These are phyloP conservation scores for Tuta absoluta DNA, from an alignment of 2,888 invertebrate species.

Conservation along the genomic window DNA sequence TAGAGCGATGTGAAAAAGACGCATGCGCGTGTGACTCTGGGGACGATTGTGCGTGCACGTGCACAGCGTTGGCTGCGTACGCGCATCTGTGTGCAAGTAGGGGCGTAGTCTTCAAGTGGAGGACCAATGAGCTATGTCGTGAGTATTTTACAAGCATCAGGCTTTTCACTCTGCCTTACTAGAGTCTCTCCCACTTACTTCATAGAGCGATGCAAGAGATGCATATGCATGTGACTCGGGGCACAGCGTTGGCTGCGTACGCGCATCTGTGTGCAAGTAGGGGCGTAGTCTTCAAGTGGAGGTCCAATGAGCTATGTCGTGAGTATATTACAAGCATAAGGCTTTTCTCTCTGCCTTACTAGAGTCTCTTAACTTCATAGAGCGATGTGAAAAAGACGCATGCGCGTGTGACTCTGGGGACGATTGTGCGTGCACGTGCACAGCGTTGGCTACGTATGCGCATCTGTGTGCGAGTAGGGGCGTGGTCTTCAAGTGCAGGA, in stretches of 20 bases:
- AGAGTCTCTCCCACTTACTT: neutral
- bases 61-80: constrained; percentile 93
- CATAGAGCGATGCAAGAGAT: neutral
- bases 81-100: constrained; percentile 89
- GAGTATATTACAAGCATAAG: too few relatives aligned
- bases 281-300: too few relatives aligned
- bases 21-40: constrained; percentile 94
- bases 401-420: constrained; percentile 95
- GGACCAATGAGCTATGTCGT: constrained; percentile 91
- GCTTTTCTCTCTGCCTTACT: too few relatives aligned
- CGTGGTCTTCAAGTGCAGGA: constrained; percentile 90
- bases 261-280: neutral
- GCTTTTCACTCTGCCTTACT: neutral
- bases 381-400: constrained; percentile 83
- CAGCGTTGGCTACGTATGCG: constrained; percentile 93
- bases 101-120: constrained; percentile 91
- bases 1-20: constrained; percentile 79
- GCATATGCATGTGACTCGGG: neutral
- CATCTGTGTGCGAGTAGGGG: constrained; percentile 90
- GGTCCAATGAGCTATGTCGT: too few relatives aligned
- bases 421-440: constrained; percentile 92
- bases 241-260: neutral
- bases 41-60: constrained; percentile 91
- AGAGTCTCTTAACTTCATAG: too few relatives aligned
- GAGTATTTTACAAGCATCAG: constrained; percentile 63